Evolutionary conservation across 2,113 vertebrate genomes (phyloP), one percentile per base, ranked within the genome.

Genomic region (Corapipo altera): DNA sequence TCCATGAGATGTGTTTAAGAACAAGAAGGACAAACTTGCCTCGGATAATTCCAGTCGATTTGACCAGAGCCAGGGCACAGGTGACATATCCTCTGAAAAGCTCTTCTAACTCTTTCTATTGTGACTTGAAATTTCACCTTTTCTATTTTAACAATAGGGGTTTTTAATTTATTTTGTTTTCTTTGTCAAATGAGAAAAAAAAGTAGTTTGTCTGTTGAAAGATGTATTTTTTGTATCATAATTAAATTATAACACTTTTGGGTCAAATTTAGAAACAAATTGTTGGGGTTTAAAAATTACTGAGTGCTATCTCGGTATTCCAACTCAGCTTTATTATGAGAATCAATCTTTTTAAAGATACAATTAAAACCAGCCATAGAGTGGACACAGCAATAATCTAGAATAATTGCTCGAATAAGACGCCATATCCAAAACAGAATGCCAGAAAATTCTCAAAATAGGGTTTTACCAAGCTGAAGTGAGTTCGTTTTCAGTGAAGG

Each of bases 341-440:
- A 96, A 95, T 94, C 19, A 75, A 90, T 95, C 72, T 81, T 95
- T 95, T 86, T 75, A 75, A 96, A 90, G 58, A 51, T 33, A 44
- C 30, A 62, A 91, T 94, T 95, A 84, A 81, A 79, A 95, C 35
- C 21, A 88, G 21, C 27, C 51, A 61, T 71, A 65, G 12, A 80
- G 41, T 57, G 76, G 73, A 91, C 14, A 5, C 44, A 76, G 26
- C 21, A 96, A 64, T 91, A 74, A 87, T 22, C 27, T 61, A 88
- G 23, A 90, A 46, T 61, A 95, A 80, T 61, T 43, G 58, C 52
- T 77, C 37, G 82, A 77, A 54, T 81, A 76, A 91, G 27, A 84
- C 48, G 21, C 5, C 64, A 65, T 89, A 59, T 3, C 18, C 20
- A 41, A 72, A 93, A 72, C 44, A 43, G 17, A 66, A 11, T 15